These are phyloP conservation scores for Heliornis fulica DNA, from an alignment of 2,113 vertebrate genomes.

Conservation along the genomic window DNA sequence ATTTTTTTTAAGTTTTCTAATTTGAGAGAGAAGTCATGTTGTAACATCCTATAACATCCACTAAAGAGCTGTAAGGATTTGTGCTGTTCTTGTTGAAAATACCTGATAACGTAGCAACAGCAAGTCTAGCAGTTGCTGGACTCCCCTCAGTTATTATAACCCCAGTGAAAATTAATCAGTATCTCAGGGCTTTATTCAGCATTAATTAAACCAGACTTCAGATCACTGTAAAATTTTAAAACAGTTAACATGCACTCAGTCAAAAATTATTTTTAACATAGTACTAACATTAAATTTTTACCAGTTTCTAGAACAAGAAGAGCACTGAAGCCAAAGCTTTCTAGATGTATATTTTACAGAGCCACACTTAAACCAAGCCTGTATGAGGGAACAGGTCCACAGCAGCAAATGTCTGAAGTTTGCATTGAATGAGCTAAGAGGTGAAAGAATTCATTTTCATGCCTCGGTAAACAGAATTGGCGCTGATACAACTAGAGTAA, in stretches of 20 bases:
- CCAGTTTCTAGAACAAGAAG: background rate
- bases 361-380: background rate
- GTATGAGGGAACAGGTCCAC: background rate
- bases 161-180: background rate
- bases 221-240: background rate
- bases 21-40: background rate
- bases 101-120: background rate
- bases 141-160: background rate
- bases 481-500: background rate
- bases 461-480: background rate
- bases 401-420: background rate
- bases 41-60: background rate
- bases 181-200: background rate
- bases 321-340: background rate
- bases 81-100: background rate
- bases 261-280: background rate
- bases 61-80: background rate
- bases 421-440: background rate
- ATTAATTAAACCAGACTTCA: background rate
- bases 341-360: background rate
- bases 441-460: background rate
- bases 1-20: background rate
- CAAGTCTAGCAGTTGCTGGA: background rate
- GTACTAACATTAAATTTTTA: background rate
- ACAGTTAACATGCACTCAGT: background rate